Conservation (phyloP, 2,797 vertebrate species). For the Gambelia wislizenii region DNA sequence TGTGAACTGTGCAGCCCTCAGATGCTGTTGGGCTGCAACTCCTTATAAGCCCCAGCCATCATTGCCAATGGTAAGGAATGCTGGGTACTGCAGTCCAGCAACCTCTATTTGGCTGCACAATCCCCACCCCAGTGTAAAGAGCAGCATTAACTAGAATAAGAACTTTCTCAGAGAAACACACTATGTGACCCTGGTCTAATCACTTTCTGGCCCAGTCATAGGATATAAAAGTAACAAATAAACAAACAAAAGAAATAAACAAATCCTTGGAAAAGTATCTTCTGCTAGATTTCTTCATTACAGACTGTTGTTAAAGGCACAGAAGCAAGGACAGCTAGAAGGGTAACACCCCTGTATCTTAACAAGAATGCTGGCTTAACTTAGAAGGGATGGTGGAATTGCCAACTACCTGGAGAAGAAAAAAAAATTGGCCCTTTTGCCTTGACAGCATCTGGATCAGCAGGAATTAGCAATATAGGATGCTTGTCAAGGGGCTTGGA, state of each 20-base stretch:
- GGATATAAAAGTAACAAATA: no score
- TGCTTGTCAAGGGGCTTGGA: not conserved
- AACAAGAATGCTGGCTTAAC: not conserved
- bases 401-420: not conserved
- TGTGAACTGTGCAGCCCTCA: no score
- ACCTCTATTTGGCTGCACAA: no score
- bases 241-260: no score
- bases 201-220: no score
- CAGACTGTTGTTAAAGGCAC: not conserved
- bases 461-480: not conserved
- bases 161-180: not conserved
- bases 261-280: not conserved
- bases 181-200: no score
- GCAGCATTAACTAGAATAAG: not conserved
- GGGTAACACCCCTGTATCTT: not conserved
- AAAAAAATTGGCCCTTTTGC: not conserved
- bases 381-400: no score
- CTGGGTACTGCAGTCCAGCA: no score
- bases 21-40: no score
- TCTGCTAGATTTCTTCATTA: not conserved
- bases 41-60: no score
- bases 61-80: no score
- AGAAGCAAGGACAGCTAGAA: no score
- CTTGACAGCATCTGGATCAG: not conserved
- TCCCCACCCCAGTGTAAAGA: not conserved